Conservation (phyloP, 35 echinoderm and acorn worm genomes). For the Apostichopus parvimensis region DNA sequence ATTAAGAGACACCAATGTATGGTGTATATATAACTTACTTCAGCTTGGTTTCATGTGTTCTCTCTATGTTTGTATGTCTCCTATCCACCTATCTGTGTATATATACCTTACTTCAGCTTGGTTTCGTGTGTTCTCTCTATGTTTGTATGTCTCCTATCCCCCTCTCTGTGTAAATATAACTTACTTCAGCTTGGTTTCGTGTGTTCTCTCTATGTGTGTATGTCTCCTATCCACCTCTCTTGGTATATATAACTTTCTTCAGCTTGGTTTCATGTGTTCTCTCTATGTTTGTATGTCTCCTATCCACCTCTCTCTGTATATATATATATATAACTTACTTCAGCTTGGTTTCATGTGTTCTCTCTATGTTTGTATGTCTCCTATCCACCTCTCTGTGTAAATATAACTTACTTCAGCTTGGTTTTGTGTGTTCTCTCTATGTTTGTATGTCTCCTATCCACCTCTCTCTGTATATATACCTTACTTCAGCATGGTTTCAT, state of each 20-base stretch:
- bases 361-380: too few species aligned
- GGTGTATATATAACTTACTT: too few species aligned
- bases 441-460: too few species aligned
- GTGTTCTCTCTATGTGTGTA: slow-evolving; percentile 71
- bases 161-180: neutral
- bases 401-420: neutral
- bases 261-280: slow-evolving; percentile 78
- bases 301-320: slow-evolving; percentile 67
- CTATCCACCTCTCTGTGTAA: too few species aligned
- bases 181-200: slow-evolving; percentile 86
- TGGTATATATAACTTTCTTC: slow-evolving; percentile 73
- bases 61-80: slow-evolving; percentile 83
- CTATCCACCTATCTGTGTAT: slow-evolving; percentile 71
- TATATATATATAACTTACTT: too few species aligned
- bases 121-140: slow-evolving; percentile 21
- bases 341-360: too few species aligned
- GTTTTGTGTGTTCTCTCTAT: too few species aligned
- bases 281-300: slow-evolving; percentile 81
- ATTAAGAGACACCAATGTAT: too few species aligned
- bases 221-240: slow-evolving; percentile 92
- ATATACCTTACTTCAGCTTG: too few species aligned
- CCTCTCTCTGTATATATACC: neutral
- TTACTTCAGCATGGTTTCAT: slow-evolving; percentile 84
- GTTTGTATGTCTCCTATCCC: too few species aligned
- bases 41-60: slow-evolving; percentile 49